Percentiles rank a stretch among this genome's conserved stretches.
These are phyloP conservation scores for Andrena fulva DNA, from an alignment of 2,888 invertebrate species.

Conservation along the genomic window DNA sequence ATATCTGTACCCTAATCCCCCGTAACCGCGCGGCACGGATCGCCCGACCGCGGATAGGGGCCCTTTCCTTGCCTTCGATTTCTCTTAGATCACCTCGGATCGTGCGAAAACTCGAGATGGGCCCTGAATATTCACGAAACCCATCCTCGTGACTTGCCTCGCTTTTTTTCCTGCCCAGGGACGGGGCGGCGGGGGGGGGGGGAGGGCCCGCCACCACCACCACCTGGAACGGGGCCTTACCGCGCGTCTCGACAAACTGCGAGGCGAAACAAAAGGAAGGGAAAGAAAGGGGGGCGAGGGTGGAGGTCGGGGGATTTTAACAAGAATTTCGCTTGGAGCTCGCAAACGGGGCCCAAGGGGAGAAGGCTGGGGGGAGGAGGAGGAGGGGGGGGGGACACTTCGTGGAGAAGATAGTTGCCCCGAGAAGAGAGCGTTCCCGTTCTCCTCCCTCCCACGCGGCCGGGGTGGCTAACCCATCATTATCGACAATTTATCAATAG, in stretches of 20 bases:
- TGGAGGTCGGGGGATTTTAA: constrained; percentile 63
- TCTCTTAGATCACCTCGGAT: constrained; percentile 24
- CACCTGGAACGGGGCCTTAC: neutral
- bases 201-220: constrained; percentile 12
- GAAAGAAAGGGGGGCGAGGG: constrained; percentile 35
- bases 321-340: constrained; percentile 72
- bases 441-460: constrained; percentile 76
- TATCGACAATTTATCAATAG: constrained; percentile 85
- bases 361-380: constrained; percentile 4
- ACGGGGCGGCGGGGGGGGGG: constrained; percentile 15
- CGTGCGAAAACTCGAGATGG: constrained; percentile 68
- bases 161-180: constrained; percentile 46
- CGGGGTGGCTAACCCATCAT: constrained; percentile 83
- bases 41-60: neutral
- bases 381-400: neutral
- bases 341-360: constrained; percentile 49
- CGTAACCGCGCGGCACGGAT: no score
- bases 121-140: constrained; percentile 34
- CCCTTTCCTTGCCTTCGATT: neutral
- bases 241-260: constrained; percentile 40
- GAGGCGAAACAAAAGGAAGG: constrained; percentile 47
- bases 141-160: constrained; percentile 49
- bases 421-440: constrained; percentile 62
- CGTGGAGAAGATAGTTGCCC: constrained; percentile 47
- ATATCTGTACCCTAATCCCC: no score